Percentiles rank a stretch among this genome's conserved stretches.
These are phyloP conservation scores for Conopomorpha cramerella DNA, from an alignment of 1,140 invertebrate genomes.

Conservation along the genomic window DNA sequence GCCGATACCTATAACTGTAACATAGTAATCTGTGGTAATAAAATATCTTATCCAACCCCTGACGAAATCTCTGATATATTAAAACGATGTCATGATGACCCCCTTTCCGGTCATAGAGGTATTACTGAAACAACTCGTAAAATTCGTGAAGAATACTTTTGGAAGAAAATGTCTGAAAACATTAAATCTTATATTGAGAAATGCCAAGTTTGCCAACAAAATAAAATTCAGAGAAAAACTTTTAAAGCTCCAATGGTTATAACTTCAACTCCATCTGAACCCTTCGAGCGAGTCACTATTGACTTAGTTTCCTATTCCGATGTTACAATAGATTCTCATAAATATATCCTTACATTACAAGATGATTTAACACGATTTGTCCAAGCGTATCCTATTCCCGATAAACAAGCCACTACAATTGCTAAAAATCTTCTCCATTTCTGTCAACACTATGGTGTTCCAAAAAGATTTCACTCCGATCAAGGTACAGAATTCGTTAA, in stretches of 20 bases:
- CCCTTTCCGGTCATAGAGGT: neutral
- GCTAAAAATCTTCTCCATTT: neutral
- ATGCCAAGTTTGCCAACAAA: neutral
- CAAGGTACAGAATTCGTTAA: neutral
- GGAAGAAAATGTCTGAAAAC: neutral
- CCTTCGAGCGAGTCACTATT: neutral
- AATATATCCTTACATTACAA: neutral
- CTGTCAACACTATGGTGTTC: neutral
- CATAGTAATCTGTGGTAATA: neutral
- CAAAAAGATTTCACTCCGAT: slow-evolving; percentile 1
- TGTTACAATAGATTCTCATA: neutral
- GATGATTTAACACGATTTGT: neutral
- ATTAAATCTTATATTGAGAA: neutral
- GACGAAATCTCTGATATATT: neutral
- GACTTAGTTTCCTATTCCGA: neutral
- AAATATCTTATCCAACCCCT: neutral
- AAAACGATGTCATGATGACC: neutral
- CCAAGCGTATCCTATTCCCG: neutral
- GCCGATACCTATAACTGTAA: neutral
- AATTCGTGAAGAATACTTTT: neutral
- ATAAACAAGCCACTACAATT: neutral
- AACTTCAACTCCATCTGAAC: neutral
- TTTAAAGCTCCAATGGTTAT: neutral
- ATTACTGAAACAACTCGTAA: neutral
- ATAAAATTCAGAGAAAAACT: neutral